Evolutionary conservation across 2,888 invertebrate genomes (phyloP), one percentile per base, ranked within the genome.

Genomic region (Strigamia crassipes): DNA sequence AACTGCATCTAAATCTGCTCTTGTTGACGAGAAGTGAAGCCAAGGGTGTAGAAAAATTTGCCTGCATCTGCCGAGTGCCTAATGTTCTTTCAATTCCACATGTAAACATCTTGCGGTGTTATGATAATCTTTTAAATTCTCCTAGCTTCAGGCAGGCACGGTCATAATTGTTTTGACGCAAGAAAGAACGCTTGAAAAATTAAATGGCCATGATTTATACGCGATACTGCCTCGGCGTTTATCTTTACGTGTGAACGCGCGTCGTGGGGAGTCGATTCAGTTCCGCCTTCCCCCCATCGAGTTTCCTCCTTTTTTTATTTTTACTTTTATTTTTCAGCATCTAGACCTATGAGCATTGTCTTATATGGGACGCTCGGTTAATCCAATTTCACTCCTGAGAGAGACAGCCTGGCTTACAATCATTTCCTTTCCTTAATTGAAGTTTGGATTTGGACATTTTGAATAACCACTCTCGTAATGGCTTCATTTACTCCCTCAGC

Each of bases 401-500:
- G 41, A 79, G 41, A 79, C 78, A 41, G 79, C 3, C 41, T 27
- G n/a, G 34, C 79, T 79, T 42, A 46, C 23, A 79, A 46, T 42
- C 46, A 79, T 79, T 79, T 79, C 79, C 79, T 79, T 27, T 46
- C 41, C 79, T 79, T 79, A 79, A 79, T 79, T 79, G 79, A 79
- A 79, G 79, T 79, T 18, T 46, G 79, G 79, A 79, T 79, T 41
- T 46, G 79, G 79, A 79, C 79, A 46, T 46, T 79, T 79, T 79
- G 79, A 79, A 79, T 79, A 79, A 79, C 23, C 41, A 42, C 61
- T 18, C 31, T 27, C 79, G 79, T 79, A 79, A 79, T 79, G 42
- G 79, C 46, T 46, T 79, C 79, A 79, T 79, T 79, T 79, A 42
- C 79, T 18, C 41, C 46, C 79, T 38, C 31, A 13, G 18, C 31